A percentile compares a stretch with the other conserved stretches of the same genome.
Evolutionary conservation across 1,140 invertebrate species (phyloP).

Genomic region (Agrilus planipennis): DNA sequence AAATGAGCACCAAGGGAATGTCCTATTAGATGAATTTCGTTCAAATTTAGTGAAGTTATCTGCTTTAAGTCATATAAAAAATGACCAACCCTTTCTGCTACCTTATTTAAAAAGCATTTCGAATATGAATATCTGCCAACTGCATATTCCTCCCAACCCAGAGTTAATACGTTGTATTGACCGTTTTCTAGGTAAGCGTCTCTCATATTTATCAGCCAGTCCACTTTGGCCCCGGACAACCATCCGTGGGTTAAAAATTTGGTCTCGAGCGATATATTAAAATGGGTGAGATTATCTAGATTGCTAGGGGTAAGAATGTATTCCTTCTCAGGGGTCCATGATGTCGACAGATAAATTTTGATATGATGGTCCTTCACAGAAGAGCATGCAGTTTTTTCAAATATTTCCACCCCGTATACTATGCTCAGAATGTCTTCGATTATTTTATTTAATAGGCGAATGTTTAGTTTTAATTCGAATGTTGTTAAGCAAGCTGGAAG

Average conservation of each 20-base stretch:
- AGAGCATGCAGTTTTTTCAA: too few relatives aligned
- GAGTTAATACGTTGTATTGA: not conserved
- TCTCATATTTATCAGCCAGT: not conserved
- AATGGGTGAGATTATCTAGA: too few relatives aligned
- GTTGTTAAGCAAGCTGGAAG: too few relatives aligned
- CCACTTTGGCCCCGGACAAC: not conserved
- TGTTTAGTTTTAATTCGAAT: too few relatives aligned
- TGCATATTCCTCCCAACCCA: slow-evolving; percentile 3
- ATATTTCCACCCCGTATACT: too few relatives aligned
- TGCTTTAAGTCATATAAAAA: not conserved
- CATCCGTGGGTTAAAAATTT: slow-evolving; percentile 3
- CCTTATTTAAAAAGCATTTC: not conserved
- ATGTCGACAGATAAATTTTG: too few relatives aligned
- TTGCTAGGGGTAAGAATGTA: too few relatives aligned
- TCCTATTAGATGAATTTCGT: slow-evolving; percentile 2
- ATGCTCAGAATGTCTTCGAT: too few relatives aligned
- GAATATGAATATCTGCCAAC: not conserved
- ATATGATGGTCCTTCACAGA: too few relatives aligned
- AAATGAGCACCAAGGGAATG: slow-evolving; percentile 6
- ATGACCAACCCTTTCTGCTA: not conserved
- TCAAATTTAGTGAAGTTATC: not conserved
- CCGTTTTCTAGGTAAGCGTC: not conserved
- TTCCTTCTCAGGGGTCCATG: too few relatives aligned
- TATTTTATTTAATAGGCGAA: too few relatives aligned
- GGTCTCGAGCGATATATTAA: too few relatives aligned